These are phyloP conservation scores for Apeira syringaria DNA, from an alignment of 2,888 invertebrate species.

Conservation along the genomic window DNA sequence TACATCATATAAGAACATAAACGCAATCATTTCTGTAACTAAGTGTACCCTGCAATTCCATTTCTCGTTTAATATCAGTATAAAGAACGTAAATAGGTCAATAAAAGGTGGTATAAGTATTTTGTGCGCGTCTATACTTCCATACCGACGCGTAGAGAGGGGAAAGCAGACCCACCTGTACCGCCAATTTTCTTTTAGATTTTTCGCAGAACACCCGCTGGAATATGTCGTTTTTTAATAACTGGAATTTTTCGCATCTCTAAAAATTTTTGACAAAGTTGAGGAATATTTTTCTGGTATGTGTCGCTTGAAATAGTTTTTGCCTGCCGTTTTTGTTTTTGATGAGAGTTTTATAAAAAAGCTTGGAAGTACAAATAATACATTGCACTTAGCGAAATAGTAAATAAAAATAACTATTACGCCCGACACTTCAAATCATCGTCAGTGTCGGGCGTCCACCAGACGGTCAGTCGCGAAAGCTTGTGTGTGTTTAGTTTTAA, in stretches of 20 bases:
- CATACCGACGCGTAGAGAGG: not conserved
- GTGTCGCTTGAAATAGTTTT: too few species aligned
- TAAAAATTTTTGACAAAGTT: not conserved
- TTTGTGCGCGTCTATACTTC: slow-evolving; percentile 6
- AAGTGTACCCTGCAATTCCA: not conserved
- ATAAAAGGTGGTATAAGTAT: slow-evolving; percentile 2
- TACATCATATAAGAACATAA: too few species aligned
- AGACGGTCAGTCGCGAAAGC: too few species aligned
- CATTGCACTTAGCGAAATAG: too few species aligned
- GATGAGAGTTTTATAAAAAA: too few species aligned
- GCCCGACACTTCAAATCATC: too few species aligned
- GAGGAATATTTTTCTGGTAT: too few species aligned
- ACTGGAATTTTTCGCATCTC: not conserved
- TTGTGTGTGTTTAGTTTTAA: too few species aligned
- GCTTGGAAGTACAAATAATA: too few species aligned
- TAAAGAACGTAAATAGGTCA: not conserved
- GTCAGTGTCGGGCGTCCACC: too few species aligned
- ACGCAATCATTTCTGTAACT: not conserved
- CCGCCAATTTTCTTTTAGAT: slow-evolving; percentile 18
- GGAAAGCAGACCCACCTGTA: not conserved
- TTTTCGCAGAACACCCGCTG: slow-evolving; percentile 6
- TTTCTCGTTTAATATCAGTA: not conserved
- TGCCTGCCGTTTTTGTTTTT: too few species aligned
- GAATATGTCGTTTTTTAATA: slow-evolving; percentile 8
- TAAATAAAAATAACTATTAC: too few species aligned